Evolutionary conservation across 2,113 vertebrate genomes (phyloP), one percentile per base, ranked within the genome.

Genomic region (Corythornis vintsioides): DNA sequence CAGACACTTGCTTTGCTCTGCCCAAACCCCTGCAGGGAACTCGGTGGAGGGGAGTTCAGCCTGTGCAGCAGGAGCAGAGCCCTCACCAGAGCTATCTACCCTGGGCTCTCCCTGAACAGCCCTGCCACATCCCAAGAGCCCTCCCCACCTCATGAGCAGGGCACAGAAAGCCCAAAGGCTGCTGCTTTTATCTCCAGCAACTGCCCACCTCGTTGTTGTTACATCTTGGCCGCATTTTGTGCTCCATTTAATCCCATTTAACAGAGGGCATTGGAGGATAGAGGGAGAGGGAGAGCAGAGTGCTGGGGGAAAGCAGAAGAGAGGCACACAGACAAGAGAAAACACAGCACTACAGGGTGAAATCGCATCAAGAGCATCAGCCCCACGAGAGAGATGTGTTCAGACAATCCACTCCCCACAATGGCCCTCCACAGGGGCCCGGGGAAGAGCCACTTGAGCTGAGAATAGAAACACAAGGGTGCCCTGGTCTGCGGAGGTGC

Each of bases 231-330:
- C 87, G 71, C 75, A 52, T 95, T 93, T 94, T 91, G 84, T 92
- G 95, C 92, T 96, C 95, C 89, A 93, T 95, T 95, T 89, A 96
- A 94, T 95, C 89, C 78, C 78, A 47, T 96, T 94, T 92, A 81
- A 89, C 84, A 73, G 60, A 83, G 84, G 89, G 89, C 94, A 92
- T 3, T 4, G 87, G 82, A 94, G 92, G 92, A 85, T 21, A 61
- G 35, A 83, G 55, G 80, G 55, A 61, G 76, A 70, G 76, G 45
- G 60, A 55, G 61, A 65, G 59, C 26, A 50, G 66, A 47, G 83
- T 47, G 86, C 6, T 0, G 0, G 29, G 29, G 56, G 47, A 77
- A 72, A 91, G 82, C 25, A 8, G 78, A 64, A 19, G 63, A 29
- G 87, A 76, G 65, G 67, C 59, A 26, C 55, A 57, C 45, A 72